Conservation (phyloP, 1,140 invertebrate genomes). For the Drosophila simulans region DNA sequence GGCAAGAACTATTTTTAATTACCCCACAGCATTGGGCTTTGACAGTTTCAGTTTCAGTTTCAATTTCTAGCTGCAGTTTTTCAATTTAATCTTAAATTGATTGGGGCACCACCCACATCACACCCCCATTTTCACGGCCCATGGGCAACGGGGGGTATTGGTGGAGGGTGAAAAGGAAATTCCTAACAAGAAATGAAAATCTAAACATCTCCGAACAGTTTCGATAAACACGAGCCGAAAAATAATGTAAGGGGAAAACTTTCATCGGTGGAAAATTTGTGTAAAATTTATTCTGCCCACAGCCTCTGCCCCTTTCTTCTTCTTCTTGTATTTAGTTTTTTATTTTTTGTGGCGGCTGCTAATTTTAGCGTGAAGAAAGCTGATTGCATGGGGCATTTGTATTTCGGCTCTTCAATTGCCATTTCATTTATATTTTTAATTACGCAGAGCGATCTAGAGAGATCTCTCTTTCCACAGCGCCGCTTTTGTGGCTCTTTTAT, state of each 20-base stretch:
- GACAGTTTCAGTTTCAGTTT: slow-evolving; percentile 67
- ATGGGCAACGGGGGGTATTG: neutral
- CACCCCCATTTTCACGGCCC: slow-evolving; percentile 26
- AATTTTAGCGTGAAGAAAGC: slow-evolving; percentile 44
- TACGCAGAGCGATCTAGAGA: slow-evolving; percentile 29
- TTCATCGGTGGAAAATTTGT: slow-evolving; percentile 42
- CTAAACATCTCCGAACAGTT: slow-evolving; percentile 24
- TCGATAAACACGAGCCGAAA: slow-evolving; percentile 39
- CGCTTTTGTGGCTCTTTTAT: slow-evolving; percentile 42
- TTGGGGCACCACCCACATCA: slow-evolving; percentile 9
- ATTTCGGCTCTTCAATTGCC: slow-evolving; percentile 38
- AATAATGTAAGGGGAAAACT: slow-evolving; percentile 30
- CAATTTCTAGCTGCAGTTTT: slow-evolving; percentile 45
- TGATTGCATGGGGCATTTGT: slow-evolving; percentile 35
- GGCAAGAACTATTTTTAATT: slow-evolving; percentile 71
- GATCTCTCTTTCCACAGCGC: neutral
- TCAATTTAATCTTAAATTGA: slow-evolving; percentile 59
- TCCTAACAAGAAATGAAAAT: slow-evolving; percentile 35
- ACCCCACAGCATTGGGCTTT: slow-evolving; percentile 28
- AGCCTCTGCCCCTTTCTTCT: slow-evolving; percentile 4
- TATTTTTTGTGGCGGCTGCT: slow-evolving; percentile 10
- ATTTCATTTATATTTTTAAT: slow-evolving; percentile 50
- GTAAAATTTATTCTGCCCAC: slow-evolving; percentile 31
- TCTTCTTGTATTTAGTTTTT: neutral
- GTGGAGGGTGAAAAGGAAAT: neutral